Evolutionary conservation across 2,888 invertebrate genomes (phyloP), one percentile per base, ranked within the genome.

Genomic region (Caradrina kadenii): DNA sequence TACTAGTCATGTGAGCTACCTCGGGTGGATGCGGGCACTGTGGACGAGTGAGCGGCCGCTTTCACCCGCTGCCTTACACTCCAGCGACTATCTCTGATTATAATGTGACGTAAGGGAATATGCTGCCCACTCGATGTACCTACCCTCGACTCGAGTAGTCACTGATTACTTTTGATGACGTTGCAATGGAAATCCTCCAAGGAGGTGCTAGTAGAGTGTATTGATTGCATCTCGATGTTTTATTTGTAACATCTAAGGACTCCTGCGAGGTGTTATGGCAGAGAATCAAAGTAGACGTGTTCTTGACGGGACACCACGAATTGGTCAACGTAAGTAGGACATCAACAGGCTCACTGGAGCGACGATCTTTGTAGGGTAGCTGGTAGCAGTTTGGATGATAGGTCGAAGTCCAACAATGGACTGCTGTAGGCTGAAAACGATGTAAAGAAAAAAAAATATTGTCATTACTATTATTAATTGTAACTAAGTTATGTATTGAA

Each of bases 1-100:
- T 84, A 79, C 72, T 81, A 77, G 79, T 73, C 68, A 84, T 83
- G 83, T 82, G 84, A 74, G 81, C 49, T 82, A 77, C 76, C 83
- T 79, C 83, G 85, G 83, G 81, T 84, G 81, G 72, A 82, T 79
- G 85, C 85, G 85, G 85, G 81, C 69, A 55, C 48, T 58, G 69
- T 61, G 73, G 85, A 73, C 75, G 76, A 65, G 70, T 73, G 75
- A 78, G 60, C 65, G 68, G 42, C 74, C 72, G 76, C 79, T 81
- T 64, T 75, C 79, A 79, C 79, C 79, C 83, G 73, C 71, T 52
- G 63, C 73, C 73, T 77, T 74, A 75, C 82, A 67, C 79, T 78
- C 70, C 77, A 65, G 63, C 68, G 81, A 49, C 61, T 58, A 71
- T 64, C 79, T 45, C 62, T 69, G 74, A 68, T 81, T 70, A 75